Percentiles rank a stretch among this genome's conserved stretches.
Conservation (phyloP, 2,888 invertebrate genomes). For the Torymus auratus region DNA sequence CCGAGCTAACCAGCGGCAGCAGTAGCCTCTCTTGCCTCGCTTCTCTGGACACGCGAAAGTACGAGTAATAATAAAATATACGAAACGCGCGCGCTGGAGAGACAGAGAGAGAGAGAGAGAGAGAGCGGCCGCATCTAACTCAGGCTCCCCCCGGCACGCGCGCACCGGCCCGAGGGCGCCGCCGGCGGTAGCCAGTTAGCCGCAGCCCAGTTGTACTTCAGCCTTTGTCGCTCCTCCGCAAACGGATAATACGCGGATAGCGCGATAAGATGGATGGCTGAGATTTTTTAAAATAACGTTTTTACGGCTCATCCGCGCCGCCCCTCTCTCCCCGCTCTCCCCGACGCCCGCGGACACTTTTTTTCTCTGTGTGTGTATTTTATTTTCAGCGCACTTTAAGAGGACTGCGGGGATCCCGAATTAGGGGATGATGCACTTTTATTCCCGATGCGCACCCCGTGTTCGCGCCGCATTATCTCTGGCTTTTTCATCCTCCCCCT, state of each 20-base stretch:
- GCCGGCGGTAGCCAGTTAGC: background rate
- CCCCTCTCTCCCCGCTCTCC: background rate
- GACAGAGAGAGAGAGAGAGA: slow-evolving; percentile 7
- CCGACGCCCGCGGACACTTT: background rate
- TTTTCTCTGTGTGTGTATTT: slow-evolving; percentile 2
- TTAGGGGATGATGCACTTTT: background rate
- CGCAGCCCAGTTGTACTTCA: slow-evolving; percentile 8
- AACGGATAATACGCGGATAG: slow-evolving; percentile 56
- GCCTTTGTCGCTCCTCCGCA: slow-evolving; percentile 55
- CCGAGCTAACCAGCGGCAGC: slow-evolving; percentile 58
- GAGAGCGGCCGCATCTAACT: slow-evolving; percentile 52
- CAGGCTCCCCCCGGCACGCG: slow-evolving; percentile 46
- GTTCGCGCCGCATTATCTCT: background rate
- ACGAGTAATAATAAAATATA: slow-evolving; percentile 73
- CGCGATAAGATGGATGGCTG: slow-evolving; percentile 58
- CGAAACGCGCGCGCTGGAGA: slow-evolving; percentile 65
- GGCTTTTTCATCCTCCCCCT: background rate
- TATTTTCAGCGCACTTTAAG: background rate
- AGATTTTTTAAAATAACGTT: slow-evolving; percentile 56
- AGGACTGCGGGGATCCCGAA: no score
- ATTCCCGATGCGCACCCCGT: background rate
- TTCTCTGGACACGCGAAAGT: slow-evolving; percentile 50
- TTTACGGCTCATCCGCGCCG: slow-evolving; percentile 44
- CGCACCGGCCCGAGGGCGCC: slow-evolving; percentile 26
- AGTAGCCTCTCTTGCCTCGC: slow-evolving; percentile 49